Base-by-base conservation (phyloP, 2,113 vertebrate genomes). In the Panthera leo region DNA sequence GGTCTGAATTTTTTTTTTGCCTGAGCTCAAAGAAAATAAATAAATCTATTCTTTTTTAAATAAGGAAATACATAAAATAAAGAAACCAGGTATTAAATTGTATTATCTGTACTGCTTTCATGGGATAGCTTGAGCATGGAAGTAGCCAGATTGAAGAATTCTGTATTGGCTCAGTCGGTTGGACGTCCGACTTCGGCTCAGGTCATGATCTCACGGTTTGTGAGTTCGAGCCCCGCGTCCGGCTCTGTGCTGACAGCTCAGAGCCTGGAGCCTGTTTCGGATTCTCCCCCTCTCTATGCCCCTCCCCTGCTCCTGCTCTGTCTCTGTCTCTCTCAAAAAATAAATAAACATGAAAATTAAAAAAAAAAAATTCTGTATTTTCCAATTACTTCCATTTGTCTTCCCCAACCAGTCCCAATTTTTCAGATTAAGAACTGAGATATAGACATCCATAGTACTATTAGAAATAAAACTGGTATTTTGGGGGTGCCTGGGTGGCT, bases 1-100 rank as follows among this genome's bases (percentile, higher is more conserved):
- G 75, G 68, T 88, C 39, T 78, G 19, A 83, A 76, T 94, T 91
- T 92, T 91, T 92, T 39, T 58, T 96, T 96, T 88, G 51, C 58
- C 58, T 96, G 39, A 75, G 36, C 3, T 36, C 63, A 73, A 55
- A 34, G 63, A 79, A 70, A 76, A 21, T 23, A 31, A 85, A 68
- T 4, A 73, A 36, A 67, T 58, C 21, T 29, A 91, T 87, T 86
- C 55, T 73, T 83, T 80, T 80, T 68, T 13, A 36, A 76, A 45
- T 86, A 42, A 39, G 5, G 67, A 83, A 83, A 39, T 34, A 58
- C 34, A 16, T 86, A 75, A 65, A 82, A 67, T 76, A 91, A 75
- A 73, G 55, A 94, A 96, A 83, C 19, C 5, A 58, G 19, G n/a
- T 31, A 14, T 89, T 51, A 58, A 51, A 68, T 42, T 76, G 12